A percentile compares a stretch with the other conserved stretches of the same genome.
These are phyloP conservation scores for Poecilia picta DNA, from an alignment of 2,797 vertebrate species.

Conservation along the genomic window DNA sequence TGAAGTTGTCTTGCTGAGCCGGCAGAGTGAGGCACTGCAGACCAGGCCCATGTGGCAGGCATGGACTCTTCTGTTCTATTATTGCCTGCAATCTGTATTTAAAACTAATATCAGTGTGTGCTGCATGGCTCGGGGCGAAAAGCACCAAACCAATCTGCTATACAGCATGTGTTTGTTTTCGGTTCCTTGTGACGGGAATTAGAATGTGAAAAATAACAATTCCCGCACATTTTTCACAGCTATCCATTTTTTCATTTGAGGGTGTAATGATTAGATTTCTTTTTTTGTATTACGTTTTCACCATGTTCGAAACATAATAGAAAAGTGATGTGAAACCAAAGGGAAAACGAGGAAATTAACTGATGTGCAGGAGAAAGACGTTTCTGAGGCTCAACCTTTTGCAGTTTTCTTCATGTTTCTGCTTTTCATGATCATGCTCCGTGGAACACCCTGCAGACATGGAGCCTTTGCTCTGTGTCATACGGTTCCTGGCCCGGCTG, in stretches of 20 bases:
- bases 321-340: conserved; percentile 80
- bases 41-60: conserved; percentile 80
- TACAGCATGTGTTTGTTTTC: conserved; percentile 80
- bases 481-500: conserved; percentile 67
- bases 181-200: conserved; percentile 82
- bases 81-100: conserved; percentile 92
- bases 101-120: conserved; percentile 87
- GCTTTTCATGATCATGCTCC: conserved; percentile 78
- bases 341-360: conserved; percentile 75
- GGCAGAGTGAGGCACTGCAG: conserved; percentile 79
- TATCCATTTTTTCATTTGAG: conserved; percentile 81
- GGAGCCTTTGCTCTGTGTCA: conserved; percentile 78
- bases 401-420: conserved; percentile 76
- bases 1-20: conserved; percentile 87
- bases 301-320: conserved; percentile 79
- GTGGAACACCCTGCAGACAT: conserved; percentile 81
- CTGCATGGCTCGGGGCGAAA: conserved; percentile 86
- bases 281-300: conserved; percentile 79
- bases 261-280: conserved; percentile 83
- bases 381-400: conserved; percentile 80
- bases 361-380: conserved; percentile 76
- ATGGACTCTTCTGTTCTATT: conserved; percentile 79
- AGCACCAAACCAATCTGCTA: conserved; percentile 84
- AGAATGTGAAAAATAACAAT: conserved; percentile 87
- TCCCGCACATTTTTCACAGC: conserved; percentile 75